Conservation (phyloP, 2,888 invertebrate genomes). For the Elegia similella region DNA sequence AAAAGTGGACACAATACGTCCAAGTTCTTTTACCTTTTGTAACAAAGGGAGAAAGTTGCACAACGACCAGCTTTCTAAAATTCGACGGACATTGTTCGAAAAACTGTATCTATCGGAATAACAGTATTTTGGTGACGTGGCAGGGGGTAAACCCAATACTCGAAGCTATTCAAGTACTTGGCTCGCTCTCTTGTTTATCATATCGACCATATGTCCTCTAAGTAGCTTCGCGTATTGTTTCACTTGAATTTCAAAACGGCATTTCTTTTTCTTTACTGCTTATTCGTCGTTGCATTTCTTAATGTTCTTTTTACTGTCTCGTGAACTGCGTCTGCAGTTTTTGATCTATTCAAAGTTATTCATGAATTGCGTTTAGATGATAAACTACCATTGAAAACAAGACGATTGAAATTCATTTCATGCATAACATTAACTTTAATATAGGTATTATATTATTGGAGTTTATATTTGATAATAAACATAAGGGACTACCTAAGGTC, state of each 20-base stretch:
- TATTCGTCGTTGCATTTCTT: not conserved
- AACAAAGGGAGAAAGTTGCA: conserved; percentile 78
- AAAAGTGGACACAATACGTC: conserved; percentile 52
- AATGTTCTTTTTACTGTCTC: not conserved
- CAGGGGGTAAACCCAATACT: conserved; percentile 22
- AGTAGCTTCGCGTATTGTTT: conserved; percentile 8
- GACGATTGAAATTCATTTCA: too few relatives aligned
- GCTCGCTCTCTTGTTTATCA: conserved; percentile 10
- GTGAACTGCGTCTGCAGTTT: not conserved
- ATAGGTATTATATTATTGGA: too few relatives aligned
- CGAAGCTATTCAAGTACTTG: conserved; percentile 8
- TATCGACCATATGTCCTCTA: conserved; percentile 10
- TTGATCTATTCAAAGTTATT: not conserved
- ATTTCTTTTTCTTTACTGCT: not conserved
- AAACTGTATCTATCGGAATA: conserved; percentile 42
- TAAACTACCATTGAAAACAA: not conserved
- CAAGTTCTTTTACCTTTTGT: conserved; percentile 64
- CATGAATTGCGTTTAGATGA: not conserved
- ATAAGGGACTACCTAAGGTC: too few relatives aligned
- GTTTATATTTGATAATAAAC: too few relatives aligned
- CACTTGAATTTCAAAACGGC: conserved; percentile 1
- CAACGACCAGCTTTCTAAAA: conserved; percentile 75
- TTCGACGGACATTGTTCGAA: conserved; percentile 38
- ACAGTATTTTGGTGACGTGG: conserved; percentile 38
- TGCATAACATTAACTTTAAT: too few relatives aligned